Evolutionary conservation across 2,113 vertebrate species (phyloP).

Genomic region (Corynorhinus townsendii): DNA sequence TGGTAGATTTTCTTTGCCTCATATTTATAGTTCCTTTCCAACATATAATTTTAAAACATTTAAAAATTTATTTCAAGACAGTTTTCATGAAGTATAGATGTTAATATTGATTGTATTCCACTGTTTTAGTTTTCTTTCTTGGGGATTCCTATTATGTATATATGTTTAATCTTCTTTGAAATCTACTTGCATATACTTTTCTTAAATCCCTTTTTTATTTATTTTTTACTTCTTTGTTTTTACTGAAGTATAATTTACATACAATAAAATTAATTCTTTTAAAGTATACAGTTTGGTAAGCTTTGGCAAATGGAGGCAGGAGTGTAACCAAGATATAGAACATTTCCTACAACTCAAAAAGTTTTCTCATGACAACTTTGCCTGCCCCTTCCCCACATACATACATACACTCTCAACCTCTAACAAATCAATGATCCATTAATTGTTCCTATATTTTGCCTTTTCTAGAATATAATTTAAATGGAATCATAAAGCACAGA

Average conservation of each 20-base stretch:
- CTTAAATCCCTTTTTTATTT: not conserved
- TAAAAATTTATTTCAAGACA: not conserved
- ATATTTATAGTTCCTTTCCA: not conserved
- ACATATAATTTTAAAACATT: not conserved
- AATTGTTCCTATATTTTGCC: not conserved
- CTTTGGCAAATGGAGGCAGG: not conserved
- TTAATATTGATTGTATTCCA: not conserved
- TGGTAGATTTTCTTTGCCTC: not conserved
- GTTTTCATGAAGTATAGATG: not conserved
- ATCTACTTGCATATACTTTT: not conserved
- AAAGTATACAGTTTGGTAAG: not conserved
- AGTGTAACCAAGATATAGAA: not conserved
- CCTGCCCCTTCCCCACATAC: not conserved
- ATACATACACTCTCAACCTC: not conserved
- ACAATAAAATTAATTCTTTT: not conserved
- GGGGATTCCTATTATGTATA: not conserved
- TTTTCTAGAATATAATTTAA: conserved; percentile 10
- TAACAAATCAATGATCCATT: not conserved
- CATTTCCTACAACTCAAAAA: not conserved
- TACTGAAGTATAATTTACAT: not conserved
- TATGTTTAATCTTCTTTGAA: not conserved
- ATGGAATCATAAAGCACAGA: not conserved
- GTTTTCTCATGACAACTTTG: not conserved
- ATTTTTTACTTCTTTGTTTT: not conserved
- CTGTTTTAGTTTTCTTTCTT: not conserved